Conservation (phyloP, 2,797 vertebrate genomes). For the Diceros bicornis region DNA sequence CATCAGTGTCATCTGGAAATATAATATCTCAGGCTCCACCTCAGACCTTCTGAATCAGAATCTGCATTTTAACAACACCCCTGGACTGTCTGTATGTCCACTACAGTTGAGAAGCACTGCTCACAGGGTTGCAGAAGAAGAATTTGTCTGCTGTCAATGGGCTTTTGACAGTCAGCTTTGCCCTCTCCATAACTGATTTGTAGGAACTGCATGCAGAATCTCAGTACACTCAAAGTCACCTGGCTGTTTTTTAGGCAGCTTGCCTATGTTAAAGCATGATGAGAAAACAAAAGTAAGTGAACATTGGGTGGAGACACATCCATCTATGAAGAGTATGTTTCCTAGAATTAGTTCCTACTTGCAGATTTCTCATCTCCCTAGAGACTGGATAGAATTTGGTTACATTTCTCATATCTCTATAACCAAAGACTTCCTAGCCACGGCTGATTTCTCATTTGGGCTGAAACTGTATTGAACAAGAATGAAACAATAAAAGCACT, state of each 20-base stretch:
- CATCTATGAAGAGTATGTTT: background rate
- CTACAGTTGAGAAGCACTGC: background rate
- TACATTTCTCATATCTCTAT: background rate
- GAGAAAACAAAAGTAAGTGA: background rate
- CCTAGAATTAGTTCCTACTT: background rate
- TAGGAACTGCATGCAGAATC: background rate
- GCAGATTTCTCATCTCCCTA: slow-evolving; percentile 22
- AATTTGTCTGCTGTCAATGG: background rate
- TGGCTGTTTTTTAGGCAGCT: background rate
- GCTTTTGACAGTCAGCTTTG: background rate
- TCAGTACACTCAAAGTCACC: background rate
- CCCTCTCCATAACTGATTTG: background rate
- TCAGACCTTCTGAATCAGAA: slow-evolving; percentile 9
- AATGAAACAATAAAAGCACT: background rate
- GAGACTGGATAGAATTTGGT: background rate
- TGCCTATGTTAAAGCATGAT: background rate
- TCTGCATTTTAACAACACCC: background rate
- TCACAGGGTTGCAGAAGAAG: background rate
- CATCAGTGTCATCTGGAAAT: background rate
- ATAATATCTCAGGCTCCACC: background rate
- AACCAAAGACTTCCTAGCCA: background rate
- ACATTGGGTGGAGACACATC: no score
- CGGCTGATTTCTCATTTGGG: background rate
- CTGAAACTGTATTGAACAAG: background rate
- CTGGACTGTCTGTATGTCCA: background rate